These are phyloP conservation scores for Orthosia gracilis DNA, from an alignment of 2,888 invertebrate species.

Conservation along the genomic window DNA sequence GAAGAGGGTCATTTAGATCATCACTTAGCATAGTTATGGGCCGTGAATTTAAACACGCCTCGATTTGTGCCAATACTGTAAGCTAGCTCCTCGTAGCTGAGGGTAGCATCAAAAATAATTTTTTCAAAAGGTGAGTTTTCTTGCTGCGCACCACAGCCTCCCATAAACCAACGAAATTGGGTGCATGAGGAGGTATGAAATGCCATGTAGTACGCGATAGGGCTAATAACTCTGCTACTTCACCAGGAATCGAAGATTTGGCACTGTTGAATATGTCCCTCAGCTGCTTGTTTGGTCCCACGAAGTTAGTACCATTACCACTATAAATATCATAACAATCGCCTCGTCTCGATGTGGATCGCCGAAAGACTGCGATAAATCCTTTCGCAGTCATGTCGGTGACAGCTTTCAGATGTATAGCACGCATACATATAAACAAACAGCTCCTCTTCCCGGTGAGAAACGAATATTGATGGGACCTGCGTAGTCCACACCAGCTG, in stretches of 20 bases:
- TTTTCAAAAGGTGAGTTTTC: constrained; percentile 4
- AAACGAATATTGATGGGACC: constrained; percentile 11
- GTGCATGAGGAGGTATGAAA: not conserved
- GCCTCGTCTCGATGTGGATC: too few species aligned
- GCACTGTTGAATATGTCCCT: constrained; percentile 4
- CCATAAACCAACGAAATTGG: constrained; percentile 4
- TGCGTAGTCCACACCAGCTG: constrained; percentile 9
- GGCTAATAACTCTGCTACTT: not conserved
- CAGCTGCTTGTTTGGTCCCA: not conserved
- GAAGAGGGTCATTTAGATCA: constrained; percentile 40
- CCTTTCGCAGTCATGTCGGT: too few species aligned
- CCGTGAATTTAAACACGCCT: constrained; percentile 46
- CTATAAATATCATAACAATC: too few species aligned
- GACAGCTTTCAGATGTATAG: not conserved
- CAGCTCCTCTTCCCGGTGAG: not conserved
- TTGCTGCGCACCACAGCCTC: constrained; percentile 1
- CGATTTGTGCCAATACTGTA: constrained; percentile 24
- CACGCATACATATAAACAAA: too few species aligned
- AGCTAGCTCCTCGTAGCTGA: constrained; percentile 38
- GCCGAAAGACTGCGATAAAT: too few species aligned
- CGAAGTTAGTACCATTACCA: not conserved
- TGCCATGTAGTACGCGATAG: too few species aligned
- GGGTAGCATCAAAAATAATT: not conserved
- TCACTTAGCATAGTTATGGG: constrained; percentile 26
- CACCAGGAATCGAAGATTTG: constrained; percentile 1